These are phyloP conservation scores for Bombus balteatus DNA, from an alignment of 1,140 invertebrate species.

Conservation along the genomic window DNA sequence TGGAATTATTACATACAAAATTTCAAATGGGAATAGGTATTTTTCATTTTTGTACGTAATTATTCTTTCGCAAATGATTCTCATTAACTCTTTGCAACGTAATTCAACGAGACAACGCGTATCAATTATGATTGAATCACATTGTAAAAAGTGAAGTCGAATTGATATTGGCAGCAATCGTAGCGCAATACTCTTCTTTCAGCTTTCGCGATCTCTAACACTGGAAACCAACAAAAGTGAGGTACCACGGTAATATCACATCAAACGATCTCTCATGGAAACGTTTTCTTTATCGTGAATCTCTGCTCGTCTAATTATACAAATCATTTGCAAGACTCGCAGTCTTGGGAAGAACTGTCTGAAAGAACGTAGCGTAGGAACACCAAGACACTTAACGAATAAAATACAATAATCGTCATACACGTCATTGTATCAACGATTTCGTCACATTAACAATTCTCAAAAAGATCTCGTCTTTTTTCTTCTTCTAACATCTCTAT, in stretches of 20 bases:
- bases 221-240: conserved; percentile 12
- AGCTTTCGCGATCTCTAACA: neutral
- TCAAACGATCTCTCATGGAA: conserved; percentile 25
- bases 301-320: neutral
- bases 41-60: neutral
- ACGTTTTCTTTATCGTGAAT: neutral
- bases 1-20: neutral
- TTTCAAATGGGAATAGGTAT: neutral
- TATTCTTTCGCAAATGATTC: neutral
- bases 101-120: neutral
- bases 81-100: neutral
- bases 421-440: neutral
- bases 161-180: conserved; percentile 35
- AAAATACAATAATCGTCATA: conserved; percentile 32
- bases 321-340: neutral
- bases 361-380: conserved; percentile 62
- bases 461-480: neutral
- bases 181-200: conserved; percentile 11
- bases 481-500: neutral
- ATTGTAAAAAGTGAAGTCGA: conserved; percentile 3
- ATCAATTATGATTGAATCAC: neutral
- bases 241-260: conserved; percentile 41
- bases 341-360: conserved; percentile 20
- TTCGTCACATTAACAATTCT: conserved; percentile 3
- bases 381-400: conserved; percentile 73